Evolutionary conservation across 2,888 invertebrate genomes (phyloP).

Genomic region (Acanthococcus lagerstroemiae): DNA sequence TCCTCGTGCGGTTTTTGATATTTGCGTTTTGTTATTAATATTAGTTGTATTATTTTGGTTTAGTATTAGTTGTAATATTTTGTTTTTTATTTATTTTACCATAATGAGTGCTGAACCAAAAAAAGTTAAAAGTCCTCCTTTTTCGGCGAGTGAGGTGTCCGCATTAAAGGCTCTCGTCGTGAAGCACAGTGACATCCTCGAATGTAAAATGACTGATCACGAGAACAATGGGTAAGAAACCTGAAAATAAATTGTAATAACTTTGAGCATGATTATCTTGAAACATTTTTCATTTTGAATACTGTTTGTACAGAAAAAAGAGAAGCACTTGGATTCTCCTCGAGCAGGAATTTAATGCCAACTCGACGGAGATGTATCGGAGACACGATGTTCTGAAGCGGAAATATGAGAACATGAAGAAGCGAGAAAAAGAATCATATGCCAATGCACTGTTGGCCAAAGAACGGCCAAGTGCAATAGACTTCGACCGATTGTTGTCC

Average conservation of each 20-base stretch:
- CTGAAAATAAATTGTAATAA: not conserved
- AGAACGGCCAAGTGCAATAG: too few species aligned
- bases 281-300: not conserved
- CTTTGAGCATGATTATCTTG: not conserved
- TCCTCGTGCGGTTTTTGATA: not conserved
- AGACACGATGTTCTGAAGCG: not conserved
- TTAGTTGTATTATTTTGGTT: not conserved
- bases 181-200: not conserved
- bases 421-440: not conserved
- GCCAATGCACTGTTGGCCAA: not conserved
- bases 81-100: too few species aligned
- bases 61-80: too few species aligned
- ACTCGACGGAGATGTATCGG: not conserved
- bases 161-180: not conserved
- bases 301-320: not conserved
- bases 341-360: not conserved
- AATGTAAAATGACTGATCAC: not conserved
- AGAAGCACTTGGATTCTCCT: not conserved
- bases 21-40: not conserved
- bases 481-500: too few species aligned
- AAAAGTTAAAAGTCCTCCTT: too few species aligned
- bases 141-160: not conserved
- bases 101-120: too few species aligned
- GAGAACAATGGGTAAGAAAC: not conserved
- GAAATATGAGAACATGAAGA: not conserved